A percentile compares a stretch with the other conserved stretches of the same genome.
Evolutionary conservation across 53 echinoderm and acorn worm genomes (phyloP).

Genomic region (Holothuria scabra): DNA sequence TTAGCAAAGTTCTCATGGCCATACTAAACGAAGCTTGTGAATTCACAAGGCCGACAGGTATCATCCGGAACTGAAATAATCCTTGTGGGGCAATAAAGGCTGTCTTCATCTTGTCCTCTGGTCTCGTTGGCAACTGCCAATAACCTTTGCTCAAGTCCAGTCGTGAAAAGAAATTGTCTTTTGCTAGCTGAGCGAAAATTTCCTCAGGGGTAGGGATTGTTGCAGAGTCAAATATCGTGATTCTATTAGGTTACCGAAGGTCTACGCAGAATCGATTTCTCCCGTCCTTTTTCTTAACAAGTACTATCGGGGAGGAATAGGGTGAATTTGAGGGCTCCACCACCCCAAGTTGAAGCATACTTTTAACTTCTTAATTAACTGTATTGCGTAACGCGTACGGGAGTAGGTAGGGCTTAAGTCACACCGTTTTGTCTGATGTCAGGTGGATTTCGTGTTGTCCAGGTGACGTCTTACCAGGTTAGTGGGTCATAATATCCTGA

Average conservation of each 20-base stretch:
- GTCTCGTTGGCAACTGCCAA: constrained; percentile 52
- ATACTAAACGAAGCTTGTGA: constrained; percentile 45
- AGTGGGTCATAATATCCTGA: constrained; percentile 48
- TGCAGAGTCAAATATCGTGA: constrained; percentile 59
- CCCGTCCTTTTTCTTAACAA: constrained; percentile 51
- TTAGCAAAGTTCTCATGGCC: constrained; percentile 36
- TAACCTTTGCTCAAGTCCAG: constrained; percentile 59
- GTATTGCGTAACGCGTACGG: constrained; percentile 38
- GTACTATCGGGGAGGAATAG: constrained; percentile 47
- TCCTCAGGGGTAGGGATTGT: constrained; percentile 52
- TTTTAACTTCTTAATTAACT: constrained; percentile 34
- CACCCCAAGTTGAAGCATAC: constrained; percentile 45
- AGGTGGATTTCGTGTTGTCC: constrained; percentile 52
- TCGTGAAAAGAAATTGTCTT: constrained; percentile 53
- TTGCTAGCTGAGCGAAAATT: constrained; percentile 56
- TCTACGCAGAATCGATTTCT: constrained; percentile 61
- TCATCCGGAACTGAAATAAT: constrained; percentile 46
- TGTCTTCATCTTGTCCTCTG: constrained; percentile 33
- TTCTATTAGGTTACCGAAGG: constrained; percentile 39
- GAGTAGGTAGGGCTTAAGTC: constrained; percentile 45
- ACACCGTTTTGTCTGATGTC: constrained; percentile 23
- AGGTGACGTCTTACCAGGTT: constrained; percentile 35
- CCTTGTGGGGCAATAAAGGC: constrained; percentile 55
- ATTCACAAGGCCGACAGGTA: constrained; percentile 63
- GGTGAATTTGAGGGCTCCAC: constrained; percentile 48